phyloP scores from a whole-genome alignment of 2,113 vertebrate genomes.

The Todiramphus chloris region DNA sequence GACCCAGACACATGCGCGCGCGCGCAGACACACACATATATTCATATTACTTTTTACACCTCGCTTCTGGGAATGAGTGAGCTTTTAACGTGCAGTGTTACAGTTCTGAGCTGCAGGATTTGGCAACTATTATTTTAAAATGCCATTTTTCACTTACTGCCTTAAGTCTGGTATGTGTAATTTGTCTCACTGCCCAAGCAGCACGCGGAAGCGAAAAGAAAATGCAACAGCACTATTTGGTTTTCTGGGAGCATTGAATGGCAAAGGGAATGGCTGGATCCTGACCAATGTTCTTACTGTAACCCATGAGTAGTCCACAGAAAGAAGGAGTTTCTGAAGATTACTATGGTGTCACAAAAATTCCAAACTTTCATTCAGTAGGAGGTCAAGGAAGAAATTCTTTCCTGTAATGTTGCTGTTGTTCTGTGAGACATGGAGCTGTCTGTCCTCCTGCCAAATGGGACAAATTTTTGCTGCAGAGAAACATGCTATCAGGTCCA shows the following conservation, averaged over 20 bases:
- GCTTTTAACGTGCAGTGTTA: slow-evolving; percentile 25
- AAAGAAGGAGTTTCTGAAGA: not conserved
- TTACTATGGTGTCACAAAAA: not conserved
- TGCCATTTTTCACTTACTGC: not conserved
- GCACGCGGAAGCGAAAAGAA: not conserved
- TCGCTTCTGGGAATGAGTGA: slow-evolving; percentile 34
- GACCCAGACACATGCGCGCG: slow-evolving; percentile 25
- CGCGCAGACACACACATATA: not conserved
- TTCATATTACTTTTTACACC: not conserved
- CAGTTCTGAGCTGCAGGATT: slow-evolving; percentile 10
- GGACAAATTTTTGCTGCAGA: not conserved
- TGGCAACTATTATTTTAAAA: slow-evolving; percentile 36
- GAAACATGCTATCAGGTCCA: not conserved
- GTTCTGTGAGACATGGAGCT: not conserved
- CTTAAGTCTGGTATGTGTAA: not conserved
- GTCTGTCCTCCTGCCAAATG: not conserved
- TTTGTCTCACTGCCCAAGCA: slow-evolving; percentile 8
- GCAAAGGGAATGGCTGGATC: not conserved
- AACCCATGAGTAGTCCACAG: not conserved
- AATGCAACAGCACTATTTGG: not conserved
- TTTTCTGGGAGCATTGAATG: not conserved
- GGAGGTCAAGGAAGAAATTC: not conserved
- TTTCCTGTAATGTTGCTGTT: not conserved
- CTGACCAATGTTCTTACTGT: not conserved
- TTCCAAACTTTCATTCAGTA: not conserved